These are phyloP conservation scores for Amphipoea oculea DNA, from an alignment of 2,888 invertebrate species.

Conservation along the genomic window DNA sequence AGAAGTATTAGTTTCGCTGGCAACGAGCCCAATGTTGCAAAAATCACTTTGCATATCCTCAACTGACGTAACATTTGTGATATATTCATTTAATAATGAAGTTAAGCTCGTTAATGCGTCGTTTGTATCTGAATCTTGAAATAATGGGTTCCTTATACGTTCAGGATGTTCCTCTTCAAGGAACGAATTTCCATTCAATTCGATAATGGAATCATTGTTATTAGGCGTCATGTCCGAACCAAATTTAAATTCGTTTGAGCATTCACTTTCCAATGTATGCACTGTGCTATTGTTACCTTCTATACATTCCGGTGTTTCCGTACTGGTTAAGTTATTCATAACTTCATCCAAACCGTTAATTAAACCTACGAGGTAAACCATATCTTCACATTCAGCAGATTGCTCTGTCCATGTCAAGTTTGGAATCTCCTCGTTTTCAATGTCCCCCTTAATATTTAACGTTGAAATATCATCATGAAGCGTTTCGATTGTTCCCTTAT, in stretches of 20 bases:
- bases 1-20: slow-evolving; percentile 43
- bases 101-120: slow-evolving; percentile 18
- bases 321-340: slow-evolving; percentile 32
- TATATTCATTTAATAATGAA: slow-evolving; percentile 20
- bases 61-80: slow-evolving; percentile 12
- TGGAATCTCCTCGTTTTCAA: background rate
- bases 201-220: slow-evolving; percentile 49
- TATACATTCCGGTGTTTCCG: slow-evolving; percentile 12
- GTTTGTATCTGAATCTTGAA: slow-evolving; percentile 35
- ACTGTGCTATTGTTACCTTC: slow-evolving; percentile 13
- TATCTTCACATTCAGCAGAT: slow-evolving; percentile 25
- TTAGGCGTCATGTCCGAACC: slow-evolving; percentile 21
- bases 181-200: slow-evolving; percentile 52
- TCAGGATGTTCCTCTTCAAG: slow-evolving; percentile 25
- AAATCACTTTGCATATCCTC: slow-evolving; percentile 41
- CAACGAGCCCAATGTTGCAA: slow-evolving; percentile 37
- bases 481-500: slow-evolving; percentile 26
- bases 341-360: slow-evolving; percentile 41
- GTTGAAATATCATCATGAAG: slow-evolving; percentile 4
- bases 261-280: slow-evolving; percentile 27
- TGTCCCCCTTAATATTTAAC: slow-evolving; percentile 8
- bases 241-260: slow-evolving; percentile 39
- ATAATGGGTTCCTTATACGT: slow-evolving; percentile 27
- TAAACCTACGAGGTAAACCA: slow-evolving; percentile 29
- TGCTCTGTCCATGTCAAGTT: slow-evolving; percentile 8